These are phyloP conservation scores for Melipona bicolor DNA, from an alignment of 2,888 invertebrate genomes.

Conservation along the genomic window DNA sequence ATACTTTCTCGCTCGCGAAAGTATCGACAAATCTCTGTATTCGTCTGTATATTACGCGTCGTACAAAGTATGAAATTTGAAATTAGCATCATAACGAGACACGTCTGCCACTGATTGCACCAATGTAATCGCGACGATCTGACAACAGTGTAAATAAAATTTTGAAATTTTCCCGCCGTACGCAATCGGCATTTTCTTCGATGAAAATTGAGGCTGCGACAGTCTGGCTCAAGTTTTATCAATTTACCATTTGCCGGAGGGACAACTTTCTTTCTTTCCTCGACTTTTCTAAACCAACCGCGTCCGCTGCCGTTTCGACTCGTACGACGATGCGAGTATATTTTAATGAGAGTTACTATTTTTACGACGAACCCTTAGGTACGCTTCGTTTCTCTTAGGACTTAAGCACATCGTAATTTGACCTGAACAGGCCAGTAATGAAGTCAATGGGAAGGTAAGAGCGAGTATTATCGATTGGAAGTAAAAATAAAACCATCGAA, in stretches of 20 bases:
- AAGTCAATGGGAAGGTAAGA: constrained; percentile 15
- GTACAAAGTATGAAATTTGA: too few species aligned
- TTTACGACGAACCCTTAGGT: constrained; percentile 19
- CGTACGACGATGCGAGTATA: constrained; percentile 12
- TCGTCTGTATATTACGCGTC: too few species aligned
- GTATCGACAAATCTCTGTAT: neutral
- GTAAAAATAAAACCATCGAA: constrained; percentile 14
- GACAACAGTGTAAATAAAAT: too few species aligned
- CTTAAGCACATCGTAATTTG: neutral
- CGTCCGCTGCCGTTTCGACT: neutral
- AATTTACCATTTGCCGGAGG: too few species aligned
- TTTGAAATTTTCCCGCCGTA: too few species aligned
- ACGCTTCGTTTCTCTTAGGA: neutral
- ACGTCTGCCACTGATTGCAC: too few species aligned
- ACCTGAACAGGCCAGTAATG: neutral
- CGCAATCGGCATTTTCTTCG: too few species aligned
- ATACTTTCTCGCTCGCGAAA: neutral
- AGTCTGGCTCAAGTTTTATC: neutral
- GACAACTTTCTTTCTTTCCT: neutral
- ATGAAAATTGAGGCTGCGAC: neutral
- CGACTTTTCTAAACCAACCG: neutral
- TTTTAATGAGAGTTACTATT: constrained; percentile 32
- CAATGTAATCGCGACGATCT: too few species aligned
- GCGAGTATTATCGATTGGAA: constrained; percentile 23
- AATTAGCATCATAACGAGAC: too few species aligned